Conservation (phyloP, 2,888 invertebrate species). For the Elaeidobius kamerunicus region DNA sequence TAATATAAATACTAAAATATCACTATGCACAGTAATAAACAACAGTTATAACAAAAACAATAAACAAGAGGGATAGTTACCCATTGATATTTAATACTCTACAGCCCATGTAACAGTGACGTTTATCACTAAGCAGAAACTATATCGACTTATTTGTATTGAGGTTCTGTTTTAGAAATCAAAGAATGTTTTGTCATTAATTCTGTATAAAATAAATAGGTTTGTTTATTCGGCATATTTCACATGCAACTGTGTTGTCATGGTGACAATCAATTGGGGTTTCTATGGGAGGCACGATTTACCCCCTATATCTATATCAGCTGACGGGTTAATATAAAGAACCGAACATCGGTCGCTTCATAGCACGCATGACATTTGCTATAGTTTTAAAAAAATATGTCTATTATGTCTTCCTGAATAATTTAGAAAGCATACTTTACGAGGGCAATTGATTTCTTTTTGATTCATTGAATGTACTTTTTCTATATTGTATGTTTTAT, state of each 20-base stretch:
- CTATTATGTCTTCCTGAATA: neutral
- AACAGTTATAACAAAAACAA: too few species aligned
- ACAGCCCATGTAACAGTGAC: too few species aligned
- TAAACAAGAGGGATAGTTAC: too few species aligned
- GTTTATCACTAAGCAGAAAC: too few species aligned
- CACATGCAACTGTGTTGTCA: conserved; percentile 39
- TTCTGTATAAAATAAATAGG: conserved; percentile 37
- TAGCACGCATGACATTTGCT: conserved; percentile 9
- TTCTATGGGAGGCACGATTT: conserved; percentile 4
- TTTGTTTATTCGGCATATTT: conserved; percentile 44
- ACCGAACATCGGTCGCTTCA: conserved; percentile 6
- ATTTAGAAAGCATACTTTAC: neutral
- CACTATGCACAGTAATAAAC: too few species aligned
- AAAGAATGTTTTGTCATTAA: conserved; percentile 42
- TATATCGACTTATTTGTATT: too few species aligned
- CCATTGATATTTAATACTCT: too few species aligned
- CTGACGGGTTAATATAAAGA: conserved; percentile 10
- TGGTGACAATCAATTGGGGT: conserved; percentile 38
- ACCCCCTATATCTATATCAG: conserved; percentile 12
- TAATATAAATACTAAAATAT: too few species aligned
- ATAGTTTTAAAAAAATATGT: neutral
- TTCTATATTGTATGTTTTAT: too few species aligned
- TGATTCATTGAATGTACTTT: neutral
- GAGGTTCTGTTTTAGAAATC: conserved; percentile 25
- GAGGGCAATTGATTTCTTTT: neutral